Percentiles rank a stretch among this genome's conserved stretches.
These are phyloP conservation scores for Syngnathus acus DNA, from an alignment of 2,797 vertebrate species.

Conservation along the genomic window DNA sequence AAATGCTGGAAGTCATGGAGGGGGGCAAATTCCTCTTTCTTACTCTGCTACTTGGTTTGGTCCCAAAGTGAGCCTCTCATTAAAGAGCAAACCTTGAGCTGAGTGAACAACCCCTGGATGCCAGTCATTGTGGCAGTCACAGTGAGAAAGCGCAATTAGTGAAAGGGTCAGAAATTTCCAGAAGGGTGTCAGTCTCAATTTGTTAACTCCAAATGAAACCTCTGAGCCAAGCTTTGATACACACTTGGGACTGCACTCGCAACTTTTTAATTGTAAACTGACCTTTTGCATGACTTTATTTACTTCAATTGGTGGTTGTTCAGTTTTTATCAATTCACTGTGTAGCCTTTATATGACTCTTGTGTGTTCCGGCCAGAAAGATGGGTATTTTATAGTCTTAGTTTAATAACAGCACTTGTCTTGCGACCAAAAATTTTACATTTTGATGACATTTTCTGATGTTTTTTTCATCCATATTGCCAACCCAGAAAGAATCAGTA, in stretches of 20 bases:
- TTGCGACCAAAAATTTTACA: too few relatives aligned
- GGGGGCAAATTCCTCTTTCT: constrained; percentile 38
- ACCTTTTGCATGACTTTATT: neutral
- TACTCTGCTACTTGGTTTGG: constrained; percentile 46
- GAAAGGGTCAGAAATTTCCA: constrained; percentile 63
- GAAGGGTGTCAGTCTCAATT: constrained; percentile 45
- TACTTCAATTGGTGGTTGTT: neutral
- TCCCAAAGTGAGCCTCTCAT: constrained; percentile 61
- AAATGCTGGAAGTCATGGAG: constrained; percentile 10
- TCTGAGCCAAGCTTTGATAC: constrained; percentile 23
- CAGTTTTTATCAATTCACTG: neutral
- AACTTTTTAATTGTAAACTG: neutral
- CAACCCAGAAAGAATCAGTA: neutral
- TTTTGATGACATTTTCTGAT: neutral
- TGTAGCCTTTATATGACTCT: neutral
- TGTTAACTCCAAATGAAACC: constrained; percentile 38
- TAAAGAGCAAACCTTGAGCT: constrained; percentile 61
- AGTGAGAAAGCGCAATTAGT: constrained; percentile 52
- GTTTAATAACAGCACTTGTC: neutral
- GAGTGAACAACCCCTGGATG: constrained; percentile 58
- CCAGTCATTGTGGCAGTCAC: constrained; percentile 63
- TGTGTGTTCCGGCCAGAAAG: neutral
- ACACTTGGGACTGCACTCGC: neutral
- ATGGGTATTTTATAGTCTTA: neutral
- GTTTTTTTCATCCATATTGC: neutral